phyloP scores from a whole-genome alignment of 1,140 invertebrate genomes.

The Drosophila orosa region DNA sequence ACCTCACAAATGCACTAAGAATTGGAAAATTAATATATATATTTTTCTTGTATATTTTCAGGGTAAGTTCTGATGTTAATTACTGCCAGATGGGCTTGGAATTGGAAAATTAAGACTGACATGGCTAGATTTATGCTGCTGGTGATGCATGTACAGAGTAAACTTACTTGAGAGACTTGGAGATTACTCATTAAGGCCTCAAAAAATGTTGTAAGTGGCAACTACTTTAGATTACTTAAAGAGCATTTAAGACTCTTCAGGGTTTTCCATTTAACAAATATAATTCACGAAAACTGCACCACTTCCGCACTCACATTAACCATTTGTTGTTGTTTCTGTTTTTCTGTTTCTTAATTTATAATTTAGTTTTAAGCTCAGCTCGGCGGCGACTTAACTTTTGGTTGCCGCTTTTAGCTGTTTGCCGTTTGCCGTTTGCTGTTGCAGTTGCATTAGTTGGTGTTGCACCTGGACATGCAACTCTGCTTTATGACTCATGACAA shows the following conservation, averaged over 20 bases:
- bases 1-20: constrained; percentile 4
- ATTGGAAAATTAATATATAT: background rate
- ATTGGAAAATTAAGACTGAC: background rate
- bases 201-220: no score
- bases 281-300: constrained; percentile 30
- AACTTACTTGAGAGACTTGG: no score
- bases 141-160: background rate
- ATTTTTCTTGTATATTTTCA: background rate
- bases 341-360: constrained; percentile 67
- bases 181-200: no score
- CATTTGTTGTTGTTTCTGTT: constrained; percentile 2
- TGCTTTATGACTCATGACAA: constrained; percentile 83
- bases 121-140: background rate
- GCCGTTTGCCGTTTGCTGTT: constrained; percentile 26
- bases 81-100: no score
- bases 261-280: constrained; percentile 7
- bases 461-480: constrained; percentile 66
- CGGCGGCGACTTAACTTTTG: constrained; percentile 50
- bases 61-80: background rate
- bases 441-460: constrained; percentile 32
- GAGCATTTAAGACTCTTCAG: background rate
- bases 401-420: constrained; percentile 32
- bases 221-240: background rate
- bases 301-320: constrained; percentile 43
- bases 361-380: constrained; percentile 71